Percentiles rank a stretch among this genome's conserved stretches.
Evolutionary conservation across 2,888 invertebrate species (phyloP).

Genomic region (Drosophila neonasuta): DNA sequence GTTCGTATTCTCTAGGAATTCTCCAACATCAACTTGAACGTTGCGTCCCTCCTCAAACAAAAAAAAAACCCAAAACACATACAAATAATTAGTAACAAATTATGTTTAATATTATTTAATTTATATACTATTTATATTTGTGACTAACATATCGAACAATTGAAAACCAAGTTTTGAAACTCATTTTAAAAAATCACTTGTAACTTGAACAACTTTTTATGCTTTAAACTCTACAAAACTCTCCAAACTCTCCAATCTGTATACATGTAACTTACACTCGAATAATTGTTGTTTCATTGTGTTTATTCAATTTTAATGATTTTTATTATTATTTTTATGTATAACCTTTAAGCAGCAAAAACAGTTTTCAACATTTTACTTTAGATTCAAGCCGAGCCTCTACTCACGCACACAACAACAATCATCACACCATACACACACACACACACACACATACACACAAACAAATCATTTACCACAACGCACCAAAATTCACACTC

Average conservation of each 20-base stretch:
- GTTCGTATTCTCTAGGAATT: conserved; percentile 20
- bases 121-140: conserved; percentile 27
- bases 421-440: conserved; percentile 22
- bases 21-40: conserved; percentile 7
- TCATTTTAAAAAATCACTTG: conserved; percentile 45
- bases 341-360: conserved; percentile 34
- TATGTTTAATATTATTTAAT: conserved; percentile 20
- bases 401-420: conserved; percentile 46
- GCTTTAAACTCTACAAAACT: conserved; percentile 34
- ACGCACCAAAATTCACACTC: conserved; percentile 50
- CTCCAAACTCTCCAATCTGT: conserved; percentile 23
- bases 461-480: conserved; percentile 33
- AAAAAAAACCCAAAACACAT: conserved; percentile 7
- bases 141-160: conserved; percentile 51
- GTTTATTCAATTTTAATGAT: conserved; percentile 31
- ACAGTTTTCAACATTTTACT: conserved; percentile 52
- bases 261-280: conserved; percentile 45
- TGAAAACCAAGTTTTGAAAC: conserved; percentile 32
- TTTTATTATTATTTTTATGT: conserved; percentile 21
- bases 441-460: conserved; percentile 22
- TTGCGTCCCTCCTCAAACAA: conserved; percentile 30
- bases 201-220: conserved; percentile 44
- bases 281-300: conserved; percentile 52
- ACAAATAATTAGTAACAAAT: conserved; percentile 22
- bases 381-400: conserved; percentile 66